Evolutionary conservation across 2,113 vertebrate species (phyloP).

Genomic region (Sylvilagus bachmani): DNA sequence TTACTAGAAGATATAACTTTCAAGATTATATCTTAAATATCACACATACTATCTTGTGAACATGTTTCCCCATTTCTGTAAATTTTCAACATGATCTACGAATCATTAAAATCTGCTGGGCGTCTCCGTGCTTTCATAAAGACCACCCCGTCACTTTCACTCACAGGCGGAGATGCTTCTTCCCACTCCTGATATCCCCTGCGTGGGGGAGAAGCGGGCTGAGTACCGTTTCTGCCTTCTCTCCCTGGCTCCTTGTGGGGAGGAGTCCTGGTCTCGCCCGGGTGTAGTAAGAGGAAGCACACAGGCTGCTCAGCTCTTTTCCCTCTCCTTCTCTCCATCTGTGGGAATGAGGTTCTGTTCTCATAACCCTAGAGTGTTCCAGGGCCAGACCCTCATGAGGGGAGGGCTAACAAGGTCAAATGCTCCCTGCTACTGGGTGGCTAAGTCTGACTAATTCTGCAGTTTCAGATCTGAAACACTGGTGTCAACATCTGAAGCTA

Average conservation of each 20-base stretch:
- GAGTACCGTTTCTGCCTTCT: background rate
- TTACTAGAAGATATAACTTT: background rate
- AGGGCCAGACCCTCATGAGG: background rate
- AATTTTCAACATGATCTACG: conserved; percentile 23
- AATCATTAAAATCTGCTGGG: background rate
- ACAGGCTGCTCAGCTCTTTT: background rate
- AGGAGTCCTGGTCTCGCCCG: background rate
- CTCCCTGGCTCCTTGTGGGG: background rate
- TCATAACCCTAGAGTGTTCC: background rate
- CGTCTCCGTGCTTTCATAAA: background rate
- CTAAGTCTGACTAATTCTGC: conserved; percentile 51
- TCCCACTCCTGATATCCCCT: background rate
- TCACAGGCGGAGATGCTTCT: background rate
- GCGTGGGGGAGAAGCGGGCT: background rate
- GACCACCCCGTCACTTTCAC: background rate
- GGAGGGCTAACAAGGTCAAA: background rate
- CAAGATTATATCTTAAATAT: background rate
- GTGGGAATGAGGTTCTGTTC: background rate
- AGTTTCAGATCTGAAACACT: conserved; percentile 23
- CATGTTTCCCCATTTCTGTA: background rate
- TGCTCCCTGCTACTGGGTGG: background rate
- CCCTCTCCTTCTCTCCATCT: background rate
- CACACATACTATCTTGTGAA: background rate
- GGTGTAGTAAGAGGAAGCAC: too few relatives aligned
- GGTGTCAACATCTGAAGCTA: conserved; percentile 12